phyloP scores from a whole-genome alignment of 2,113 vertebrate genomes.

The Tapirus terrestris region DNA sequence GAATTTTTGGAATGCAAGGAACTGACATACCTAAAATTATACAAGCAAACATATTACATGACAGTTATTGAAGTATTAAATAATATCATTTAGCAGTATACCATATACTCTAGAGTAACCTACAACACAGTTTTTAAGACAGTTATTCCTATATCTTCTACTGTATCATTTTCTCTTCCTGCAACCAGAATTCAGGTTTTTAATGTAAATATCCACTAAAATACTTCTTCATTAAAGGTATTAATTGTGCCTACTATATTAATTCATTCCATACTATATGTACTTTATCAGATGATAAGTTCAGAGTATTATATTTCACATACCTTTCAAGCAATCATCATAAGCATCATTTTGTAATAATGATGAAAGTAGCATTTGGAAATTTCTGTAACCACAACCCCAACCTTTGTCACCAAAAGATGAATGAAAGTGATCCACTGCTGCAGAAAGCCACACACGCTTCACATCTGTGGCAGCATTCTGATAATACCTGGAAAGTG shows the following conservation, averaged over 20 bases:
- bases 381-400: slow-evolving; percentile 98
- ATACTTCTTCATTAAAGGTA: neutral
- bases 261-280: neutral
- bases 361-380: slow-evolving; percentile 96
- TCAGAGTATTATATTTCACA: slow-evolving; percentile 46
- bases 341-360: slow-evolving; percentile 88
- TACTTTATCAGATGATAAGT: neutral
- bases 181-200: slow-evolving; percentile 13
- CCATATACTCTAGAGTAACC: neutral
- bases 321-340: slow-evolving; percentile 89
- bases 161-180: neutral
- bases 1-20: slow-evolving; percentile 94
- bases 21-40: slow-evolving; percentile 86
- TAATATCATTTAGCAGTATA: neutral
- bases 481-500: slow-evolving; percentile 90
- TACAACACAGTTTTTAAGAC: neutral
- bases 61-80: neutral
- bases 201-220: neutral
- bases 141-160: neutral
- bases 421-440: slow-evolving; percentile 93
- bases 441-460: slow-evolving; percentile 93
- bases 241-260: neutral
- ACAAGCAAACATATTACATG: slow-evolving; percentile 46
- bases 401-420: slow-evolving; percentile 94
- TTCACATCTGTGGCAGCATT: slow-evolving; percentile 86